Evolutionary conservation across 2,888 invertebrate genomes (phyloP), one percentile per base, ranked within the genome.

Genomic region (Miltochrista miniata): DNA sequence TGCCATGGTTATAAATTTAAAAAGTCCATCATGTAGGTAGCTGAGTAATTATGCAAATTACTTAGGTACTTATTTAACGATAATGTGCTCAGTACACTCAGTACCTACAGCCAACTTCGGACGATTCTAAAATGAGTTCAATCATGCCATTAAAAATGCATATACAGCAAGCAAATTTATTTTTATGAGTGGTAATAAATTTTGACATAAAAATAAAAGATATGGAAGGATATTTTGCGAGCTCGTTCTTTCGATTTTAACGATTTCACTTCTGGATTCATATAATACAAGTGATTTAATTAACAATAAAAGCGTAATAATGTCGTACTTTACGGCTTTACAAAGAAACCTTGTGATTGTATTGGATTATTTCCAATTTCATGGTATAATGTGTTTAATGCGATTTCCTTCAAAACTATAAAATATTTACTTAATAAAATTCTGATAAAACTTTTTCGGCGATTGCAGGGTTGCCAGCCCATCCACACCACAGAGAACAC

Each of bases 161-260:
- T 80, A 83, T 67, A 76, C 68, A 72, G 52, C 65, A 72, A 76
- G 64, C 64, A 72, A 76, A 79, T 87, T 65, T 63, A 58, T 24
- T 58, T 66, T 85, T 73, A 88, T 70, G 84, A 79, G 18, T n/a
- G n/a, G 71, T 81, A 81, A 86, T 87, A 87, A 87, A 87, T 81
- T 83, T 78, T 72, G 70, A 65, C 72, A 77, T 80, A 76, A 81
- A n/a, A 79, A 70, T 65, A 81, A 83, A 81, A 78, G 74, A 80
- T 81, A 84, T 75, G 72, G 68, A 51, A 70, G 18, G 76, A 83
- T 81, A 80, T 79, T 81, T 81, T 79, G 73, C 68, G 74, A 81
- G 76, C 72, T 71, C 75, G 76, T 81, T 83, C 71, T 72, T 78
- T 72, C 65, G 64, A 68, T 61, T 83, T 85, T 83, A 80, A 80